These are phyloP conservation scores for Phaenicophaeus curvirostris DNA, from an alignment of 2,797 vertebrate species.

Conservation along the genomic window DNA sequence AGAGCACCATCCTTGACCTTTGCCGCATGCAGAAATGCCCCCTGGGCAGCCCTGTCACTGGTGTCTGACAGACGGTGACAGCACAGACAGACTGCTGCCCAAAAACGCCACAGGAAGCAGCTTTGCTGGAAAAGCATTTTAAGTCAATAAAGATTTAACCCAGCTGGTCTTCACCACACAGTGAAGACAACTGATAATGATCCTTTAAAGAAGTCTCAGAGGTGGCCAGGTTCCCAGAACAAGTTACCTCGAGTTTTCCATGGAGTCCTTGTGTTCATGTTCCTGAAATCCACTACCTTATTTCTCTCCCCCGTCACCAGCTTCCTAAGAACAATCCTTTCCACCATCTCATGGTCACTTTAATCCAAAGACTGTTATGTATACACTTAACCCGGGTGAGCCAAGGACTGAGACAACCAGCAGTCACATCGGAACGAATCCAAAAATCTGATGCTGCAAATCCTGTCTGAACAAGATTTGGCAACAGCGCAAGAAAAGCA, in stretches of 20 bases:
- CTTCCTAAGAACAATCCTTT: background rate
- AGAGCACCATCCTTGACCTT: background rate
- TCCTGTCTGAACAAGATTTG: background rate
- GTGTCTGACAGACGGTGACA: background rate
- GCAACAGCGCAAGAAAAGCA: background rate
- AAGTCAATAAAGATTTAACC: background rate
- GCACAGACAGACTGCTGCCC: background rate
- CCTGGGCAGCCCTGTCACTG: background rate
- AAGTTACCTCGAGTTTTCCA: background rate
- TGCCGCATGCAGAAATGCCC: background rate
- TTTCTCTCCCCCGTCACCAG: background rate
- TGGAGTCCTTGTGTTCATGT: rapidly evolving
- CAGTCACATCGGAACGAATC: background rate
- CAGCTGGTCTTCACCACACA: background rate
- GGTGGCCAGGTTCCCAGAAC: background rate
- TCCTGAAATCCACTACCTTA: background rate
- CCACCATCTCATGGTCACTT: background rate
- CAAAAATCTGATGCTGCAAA: background rate
- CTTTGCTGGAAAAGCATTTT: background rate
- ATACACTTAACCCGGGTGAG: background rate
- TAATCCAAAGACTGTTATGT: background rate
- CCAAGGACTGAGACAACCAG: background rate
- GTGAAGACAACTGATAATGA: background rate
- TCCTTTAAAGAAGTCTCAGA: background rate
- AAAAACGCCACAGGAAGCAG: background rate